phyloP scores from a whole-genome alignment of 1,140 invertebrate genomes.

The Plutomurus gul region DNA sequence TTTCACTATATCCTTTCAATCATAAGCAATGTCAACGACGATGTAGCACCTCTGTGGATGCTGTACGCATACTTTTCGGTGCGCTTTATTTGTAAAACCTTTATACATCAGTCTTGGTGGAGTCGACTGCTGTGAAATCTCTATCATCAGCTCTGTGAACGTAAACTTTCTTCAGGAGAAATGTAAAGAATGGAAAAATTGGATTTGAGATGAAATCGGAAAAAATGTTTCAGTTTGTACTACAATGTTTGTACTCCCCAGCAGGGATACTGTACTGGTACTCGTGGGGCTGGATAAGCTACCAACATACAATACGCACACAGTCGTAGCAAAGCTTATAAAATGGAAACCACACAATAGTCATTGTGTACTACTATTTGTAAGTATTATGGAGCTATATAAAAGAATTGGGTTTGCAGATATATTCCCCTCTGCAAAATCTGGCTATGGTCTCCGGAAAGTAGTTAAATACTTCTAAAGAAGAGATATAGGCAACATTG shows the following conservation, averaged over 20 bases:
- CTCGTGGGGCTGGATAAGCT: too few relatives aligned
- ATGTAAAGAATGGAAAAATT: constrained; percentile 19
- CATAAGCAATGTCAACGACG: too few relatives aligned
- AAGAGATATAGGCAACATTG: not conserved
- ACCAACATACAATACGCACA: not conserved
- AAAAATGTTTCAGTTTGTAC: not conserved
- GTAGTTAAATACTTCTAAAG: not conserved
- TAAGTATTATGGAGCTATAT: constrained; percentile 1
- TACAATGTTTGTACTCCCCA: not conserved
- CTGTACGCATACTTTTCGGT: too few relatives aligned
- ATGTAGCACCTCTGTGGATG: too few relatives aligned
- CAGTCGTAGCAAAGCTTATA: not conserved
- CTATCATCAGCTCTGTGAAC: not conserved
- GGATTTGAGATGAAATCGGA: constrained; percentile 3
- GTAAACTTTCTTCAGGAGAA: not conserved
- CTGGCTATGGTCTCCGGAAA: not conserved
- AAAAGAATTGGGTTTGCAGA: not conserved
- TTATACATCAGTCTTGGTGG: too few relatives aligned
- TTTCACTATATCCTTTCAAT: too few relatives aligned
- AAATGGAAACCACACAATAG: not conserved
- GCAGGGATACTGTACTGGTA: constrained; percentile 16
- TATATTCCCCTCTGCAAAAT: not conserved
- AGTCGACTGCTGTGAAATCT: constrained; percentile 4
- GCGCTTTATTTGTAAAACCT: too few relatives aligned
- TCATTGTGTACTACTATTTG: not conserved